Evolutionary conservation across 23 tunicate genomes (phyloP).

Genomic region (Oikopleura vanhoeffeni): DNA sequence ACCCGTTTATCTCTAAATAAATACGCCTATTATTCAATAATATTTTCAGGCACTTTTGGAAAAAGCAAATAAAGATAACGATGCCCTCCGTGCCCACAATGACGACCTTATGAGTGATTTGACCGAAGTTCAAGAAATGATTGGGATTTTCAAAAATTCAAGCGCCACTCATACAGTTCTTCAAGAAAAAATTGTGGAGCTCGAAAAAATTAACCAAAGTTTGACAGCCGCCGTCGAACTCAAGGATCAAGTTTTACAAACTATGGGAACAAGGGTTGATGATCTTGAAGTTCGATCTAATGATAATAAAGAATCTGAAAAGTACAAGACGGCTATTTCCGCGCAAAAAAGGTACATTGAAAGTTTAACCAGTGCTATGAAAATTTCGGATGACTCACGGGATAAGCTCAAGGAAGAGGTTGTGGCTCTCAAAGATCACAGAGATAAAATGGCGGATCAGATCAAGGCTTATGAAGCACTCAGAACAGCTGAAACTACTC

Average conservation of each 20-base stretch:
- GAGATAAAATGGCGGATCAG: not conserved
- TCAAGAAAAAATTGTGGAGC: not conserved
- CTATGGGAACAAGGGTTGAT: not conserved
- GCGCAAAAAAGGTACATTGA: conserved; percentile 15
- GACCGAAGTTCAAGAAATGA: not conserved
- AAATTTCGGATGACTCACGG: not conserved
- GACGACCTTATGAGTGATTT: not conserved
- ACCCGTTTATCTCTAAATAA: too few relatives aligned
- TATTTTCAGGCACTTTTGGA: not conserved
- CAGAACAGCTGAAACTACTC: not conserved
- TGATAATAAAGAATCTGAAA: too few relatives aligned
- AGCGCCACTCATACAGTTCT: not conserved
- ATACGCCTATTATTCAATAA: too few relatives aligned
- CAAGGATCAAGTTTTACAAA: not conserved
- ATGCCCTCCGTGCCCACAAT: not conserved
- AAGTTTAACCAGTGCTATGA: not conserved
- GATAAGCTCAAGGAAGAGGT: conserved; percentile 14
- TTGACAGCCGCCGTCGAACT: not conserved
- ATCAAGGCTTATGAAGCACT: not conserved
- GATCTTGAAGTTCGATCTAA: not conserved
- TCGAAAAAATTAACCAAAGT: not conserved
- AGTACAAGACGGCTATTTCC: not conserved
- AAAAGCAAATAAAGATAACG: not conserved
- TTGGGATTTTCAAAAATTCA: not conserved
- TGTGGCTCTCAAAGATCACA: not conserved